Percentiles rank a stretch among this genome's conserved stretches.
phyloP scores from a whole-genome alignment of 2,888 invertebrate species.

The Anodontia alba region DNA sequence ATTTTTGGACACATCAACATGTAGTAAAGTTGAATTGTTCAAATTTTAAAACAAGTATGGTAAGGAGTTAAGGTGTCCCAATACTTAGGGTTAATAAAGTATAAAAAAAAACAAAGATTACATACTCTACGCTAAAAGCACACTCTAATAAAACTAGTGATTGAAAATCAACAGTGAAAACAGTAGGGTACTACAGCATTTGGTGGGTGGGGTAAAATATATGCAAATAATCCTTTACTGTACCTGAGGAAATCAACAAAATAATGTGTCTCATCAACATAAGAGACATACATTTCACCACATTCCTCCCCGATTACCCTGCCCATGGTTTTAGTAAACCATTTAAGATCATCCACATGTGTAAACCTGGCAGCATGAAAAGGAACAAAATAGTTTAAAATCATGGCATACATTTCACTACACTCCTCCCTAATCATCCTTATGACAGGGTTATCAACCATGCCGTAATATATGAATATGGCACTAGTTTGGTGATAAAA shows the following conservation, averaged over 20 bases:
- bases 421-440: too few species aligned
- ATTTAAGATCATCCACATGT: slow-evolving; percentile 78
- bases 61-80: too few species aligned
- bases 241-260: slow-evolving; percentile 96
- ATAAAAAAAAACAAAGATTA: too few species aligned
- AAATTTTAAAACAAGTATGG: too few species aligned
- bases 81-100: too few species aligned
- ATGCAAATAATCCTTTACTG: neutral
- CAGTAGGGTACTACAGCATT: neutral
- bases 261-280: slow-evolving; percentile 91
- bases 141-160: neutral
- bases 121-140: slow-evolving; percentile 4
- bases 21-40: too few species aligned
- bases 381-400: slow-evolving; percentile 1
- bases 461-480: too few species aligned
- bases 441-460: too few species aligned
- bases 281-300: slow-evolving; percentile 84
- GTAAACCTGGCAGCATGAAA: slow-evolving; percentile 78
- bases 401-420: too few species aligned
- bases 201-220: slow-evolving; percentile 21
- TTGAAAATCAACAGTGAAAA: neutral
- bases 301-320: slow-evolving; percentile 90
- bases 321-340: slow-evolving; percentile 86
- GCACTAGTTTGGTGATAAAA: too few species aligned
- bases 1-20: too few species aligned